A percentile compares a stretch with the other conserved stretches of the same genome.
These are phyloP conservation scores for Paragorgia papillata DNA, from an alignment of 92 coral and sea anemone species.

Conservation along the genomic window DNA sequence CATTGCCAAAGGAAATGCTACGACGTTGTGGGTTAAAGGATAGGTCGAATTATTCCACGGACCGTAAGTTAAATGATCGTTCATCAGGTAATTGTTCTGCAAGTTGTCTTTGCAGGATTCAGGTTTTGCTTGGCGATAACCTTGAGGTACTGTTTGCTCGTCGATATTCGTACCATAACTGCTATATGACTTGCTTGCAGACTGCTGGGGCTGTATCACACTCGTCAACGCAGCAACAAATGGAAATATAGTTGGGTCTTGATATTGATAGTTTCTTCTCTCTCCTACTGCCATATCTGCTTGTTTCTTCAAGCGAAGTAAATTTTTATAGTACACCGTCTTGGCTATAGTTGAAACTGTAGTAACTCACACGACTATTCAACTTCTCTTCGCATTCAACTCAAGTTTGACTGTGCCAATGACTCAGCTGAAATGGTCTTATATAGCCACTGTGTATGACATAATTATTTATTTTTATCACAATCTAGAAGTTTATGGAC, in stretches of 20 bases:
- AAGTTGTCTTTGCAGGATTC: slow-evolving; percentile 5
- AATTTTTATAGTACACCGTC: slow-evolving; percentile 37
- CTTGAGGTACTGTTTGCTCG: slow-evolving; percentile 41
- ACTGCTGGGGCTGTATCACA: not conserved
- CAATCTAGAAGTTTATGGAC: slow-evolving; percentile 31
- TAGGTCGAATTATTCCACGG: not conserved
- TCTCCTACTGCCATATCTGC: slow-evolving; percentile 37
- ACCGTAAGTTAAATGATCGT: not conserved
- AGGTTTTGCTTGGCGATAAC: not conserved
- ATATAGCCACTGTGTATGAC: slow-evolving; percentile 13
- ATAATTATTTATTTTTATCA: slow-evolving; percentile 20
- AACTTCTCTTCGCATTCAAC: not conserved
- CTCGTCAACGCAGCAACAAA: not conserved
- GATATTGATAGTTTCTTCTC: slow-evolving; percentile 1
- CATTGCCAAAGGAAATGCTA: not conserved
- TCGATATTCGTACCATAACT: not conserved
- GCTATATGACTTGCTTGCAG: not conserved
- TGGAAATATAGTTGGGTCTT: slow-evolving; percentile 25
- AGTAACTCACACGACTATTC: not conserved
- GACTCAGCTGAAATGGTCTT: slow-evolving; percentile 74
- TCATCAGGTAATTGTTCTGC: not conserved
- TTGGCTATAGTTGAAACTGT: not conserved
- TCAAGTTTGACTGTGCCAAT: slow-evolving; percentile 11
- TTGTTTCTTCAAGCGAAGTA: slow-evolving; percentile 39
- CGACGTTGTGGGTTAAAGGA: not conserved